Base-by-base conservation (phyloP, 2,113 vertebrate species). In the Sinocyclocheilus grahami region DNA sequence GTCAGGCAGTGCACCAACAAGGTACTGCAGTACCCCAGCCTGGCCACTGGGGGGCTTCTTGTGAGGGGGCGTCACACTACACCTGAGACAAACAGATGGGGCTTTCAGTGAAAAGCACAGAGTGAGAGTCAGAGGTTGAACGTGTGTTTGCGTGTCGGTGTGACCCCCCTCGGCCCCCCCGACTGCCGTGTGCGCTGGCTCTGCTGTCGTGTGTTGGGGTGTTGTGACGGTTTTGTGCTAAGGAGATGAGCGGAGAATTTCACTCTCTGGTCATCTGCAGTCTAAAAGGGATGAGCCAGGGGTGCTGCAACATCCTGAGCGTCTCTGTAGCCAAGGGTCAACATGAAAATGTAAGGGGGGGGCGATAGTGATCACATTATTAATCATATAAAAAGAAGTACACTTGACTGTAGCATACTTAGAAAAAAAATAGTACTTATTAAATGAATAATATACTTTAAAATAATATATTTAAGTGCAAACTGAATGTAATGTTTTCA, bases 1-100 rank as follows among this genome's bases (percentile, higher is more conserved):
- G 95, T 99, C 94, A 97, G 97, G 92, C 97, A 99, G 95, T 99
- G 98, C 94, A 96, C 96, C 95, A 95, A 94, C 92, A 99, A 98
- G 98, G 98, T 98, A 98, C 93, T 80, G 94, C 92, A 91, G 93
- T 91, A 86, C 84, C 91, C 77, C 86, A 74, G 90, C 92, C 87
- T 22, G 75, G 84, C 87, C 91, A 91, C 27, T 72, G 90, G 91
- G 90, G 81, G 74, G 86, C 85, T 60, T 53, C 39, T 48, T 3
- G 81, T 86, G 81, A 82, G 75, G 88, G 89, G 92, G 89, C 92
- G 89, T 91, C 87, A 89, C 65, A 51, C 91, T 84, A 88, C 65
- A 82, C 24, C 81, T 88, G 84, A 91, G 60, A 30, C 62, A 78
- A 53, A 18, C n/a, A 69, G 63, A 27, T 16, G 10, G 3, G 85